These are phyloP conservation scores for Pachyseris speciosa DNA, from an alignment of 64 coral and sea anemone genomes.

Conservation along the genomic window DNA sequence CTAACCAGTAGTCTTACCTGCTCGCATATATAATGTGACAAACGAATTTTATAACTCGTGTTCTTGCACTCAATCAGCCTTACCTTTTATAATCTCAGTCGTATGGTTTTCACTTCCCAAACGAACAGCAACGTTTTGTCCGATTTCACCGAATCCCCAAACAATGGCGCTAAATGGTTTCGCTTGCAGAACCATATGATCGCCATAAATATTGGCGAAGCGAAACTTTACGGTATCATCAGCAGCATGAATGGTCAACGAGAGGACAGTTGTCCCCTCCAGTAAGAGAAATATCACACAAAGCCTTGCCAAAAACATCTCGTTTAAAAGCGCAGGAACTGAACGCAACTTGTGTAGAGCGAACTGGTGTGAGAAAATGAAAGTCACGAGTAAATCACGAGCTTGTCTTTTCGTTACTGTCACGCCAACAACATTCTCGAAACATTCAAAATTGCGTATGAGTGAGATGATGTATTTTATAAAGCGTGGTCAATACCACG, in stretches of 20 bases:
- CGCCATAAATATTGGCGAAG: constrained; percentile 88
- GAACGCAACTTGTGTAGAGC: background rate
- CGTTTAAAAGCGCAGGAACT: too few species aligned
- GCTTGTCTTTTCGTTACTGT: too few species aligned
- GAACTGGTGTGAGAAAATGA: background rate
- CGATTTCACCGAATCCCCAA: constrained; percentile 91
- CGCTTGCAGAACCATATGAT: constrained; percentile 94
- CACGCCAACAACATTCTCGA: too few species aligned
- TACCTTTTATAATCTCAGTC: constrained; percentile 32
- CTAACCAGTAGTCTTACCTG: too few species aligned
- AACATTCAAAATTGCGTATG: too few species aligned
- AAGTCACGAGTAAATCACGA: too few species aligned
- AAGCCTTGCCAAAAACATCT: background rate
- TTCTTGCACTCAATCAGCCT: too few species aligned
- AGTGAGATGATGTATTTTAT: too few species aligned
- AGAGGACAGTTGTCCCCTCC: background rate
- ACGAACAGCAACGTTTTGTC: constrained; percentile 59
- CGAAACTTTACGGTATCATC: constrained; percentile 65
- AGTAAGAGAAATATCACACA: background rate
- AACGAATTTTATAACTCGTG: too few species aligned
- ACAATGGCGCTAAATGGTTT: constrained; percentile 72
- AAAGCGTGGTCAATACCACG: too few species aligned
- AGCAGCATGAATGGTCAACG: background rate
- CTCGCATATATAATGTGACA: too few species aligned
- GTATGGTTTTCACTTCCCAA: constrained; percentile 34